Evolutionary conservation across 2,797 vertebrate species (phyloP).

Genomic region (Adrianichthys oophorus): DNA sequence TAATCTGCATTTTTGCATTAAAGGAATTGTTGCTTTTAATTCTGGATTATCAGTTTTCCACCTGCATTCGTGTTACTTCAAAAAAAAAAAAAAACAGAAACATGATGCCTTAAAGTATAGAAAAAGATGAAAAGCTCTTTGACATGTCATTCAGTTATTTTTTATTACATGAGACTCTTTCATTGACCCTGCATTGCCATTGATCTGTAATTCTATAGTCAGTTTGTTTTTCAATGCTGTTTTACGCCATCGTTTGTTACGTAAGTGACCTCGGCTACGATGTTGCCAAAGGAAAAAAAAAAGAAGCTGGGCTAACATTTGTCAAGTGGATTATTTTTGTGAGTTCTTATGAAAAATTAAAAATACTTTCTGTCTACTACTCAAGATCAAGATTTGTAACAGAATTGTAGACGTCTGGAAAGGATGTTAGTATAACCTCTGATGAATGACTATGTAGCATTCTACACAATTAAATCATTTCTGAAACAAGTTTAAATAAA

Average conservation of each 20-base stretch:
- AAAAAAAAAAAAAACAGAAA: neutral
- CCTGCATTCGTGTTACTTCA: neutral
- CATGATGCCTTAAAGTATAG: neutral
- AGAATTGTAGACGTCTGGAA: too few relatives aligned
- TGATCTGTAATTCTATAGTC: constrained; percentile 17
- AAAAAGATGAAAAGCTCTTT: neutral
- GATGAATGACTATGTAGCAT: too few relatives aligned
- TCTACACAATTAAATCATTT: too few relatives aligned
- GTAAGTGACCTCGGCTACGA: constrained; percentile 14
- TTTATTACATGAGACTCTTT: constrained; percentile 11
- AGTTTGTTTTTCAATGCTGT: constrained; percentile 3
- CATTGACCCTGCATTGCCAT: constrained; percentile 3
- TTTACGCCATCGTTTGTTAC: constrained; percentile 8
- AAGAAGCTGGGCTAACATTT: constrained; percentile 19
- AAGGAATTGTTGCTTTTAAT: too few relatives aligned
- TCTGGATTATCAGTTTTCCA: neutral
- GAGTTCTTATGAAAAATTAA: too few relatives aligned
- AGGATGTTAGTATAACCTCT: too few relatives aligned
- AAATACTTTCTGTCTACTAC: too few relatives aligned
- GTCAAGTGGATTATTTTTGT: constrained; percentile 10
- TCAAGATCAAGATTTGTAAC: too few relatives aligned
- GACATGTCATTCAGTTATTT: constrained; percentile 10
- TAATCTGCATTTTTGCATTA: too few relatives aligned
- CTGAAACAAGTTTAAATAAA: too few relatives aligned
- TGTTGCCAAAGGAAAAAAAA: constrained; percentile 2